These are phyloP conservation scores for Coenonympha arcania DNA, from an alignment of 2,888 invertebrate species.

Conservation along the genomic window DNA sequence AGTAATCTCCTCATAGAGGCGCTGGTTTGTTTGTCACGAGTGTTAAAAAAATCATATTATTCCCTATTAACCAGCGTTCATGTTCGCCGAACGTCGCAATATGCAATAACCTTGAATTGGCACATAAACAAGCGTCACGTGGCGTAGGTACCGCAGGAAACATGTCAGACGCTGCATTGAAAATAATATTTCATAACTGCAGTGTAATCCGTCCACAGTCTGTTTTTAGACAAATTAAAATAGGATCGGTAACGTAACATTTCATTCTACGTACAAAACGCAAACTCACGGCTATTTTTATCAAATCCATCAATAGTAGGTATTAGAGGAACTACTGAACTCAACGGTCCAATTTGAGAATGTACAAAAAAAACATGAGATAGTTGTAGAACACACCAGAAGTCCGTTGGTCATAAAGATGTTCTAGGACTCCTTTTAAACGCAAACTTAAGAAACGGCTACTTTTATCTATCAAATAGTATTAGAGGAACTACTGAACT, in stretches of 20 bases:
- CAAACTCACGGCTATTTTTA: background rate
- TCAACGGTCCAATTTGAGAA: slow-evolving; percentile 1
- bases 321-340: background rate
- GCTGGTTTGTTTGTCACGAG: slow-evolving; percentile 14
- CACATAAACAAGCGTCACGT: slow-evolving; percentile 67
- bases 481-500: too few species aligned
- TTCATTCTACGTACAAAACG: too few species aligned
- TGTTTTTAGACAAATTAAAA: background rate
- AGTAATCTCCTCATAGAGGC: too few species aligned
- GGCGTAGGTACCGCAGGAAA: slow-evolving; percentile 33
- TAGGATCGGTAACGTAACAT: too few species aligned
- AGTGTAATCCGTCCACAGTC: background rate
- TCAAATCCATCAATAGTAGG: background rate
- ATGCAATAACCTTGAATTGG: slow-evolving; percentile 58
- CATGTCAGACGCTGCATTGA: slow-evolving; percentile 30
- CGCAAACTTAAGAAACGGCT: too few species aligned
- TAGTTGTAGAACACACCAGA: background rate
- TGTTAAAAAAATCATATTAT: slow-evolving; percentile 19
- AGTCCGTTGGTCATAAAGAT: slow-evolving; percentile 29
- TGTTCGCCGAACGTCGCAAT: slow-evolving; percentile 50
- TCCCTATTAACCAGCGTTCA: slow-evolving; percentile 22
- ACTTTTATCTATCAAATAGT: too few species aligned
- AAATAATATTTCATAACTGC: slow-evolving; percentile 24
- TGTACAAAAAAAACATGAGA: background rate
- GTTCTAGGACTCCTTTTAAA: slow-evolving; percentile 34